Percentiles rank a stretch among this genome's conserved stretches.
These are phyloP conservation scores for Taenioides sp. DNA, from an alignment of 2,797 vertebrate genomes.

Conservation along the genomic window DNA sequence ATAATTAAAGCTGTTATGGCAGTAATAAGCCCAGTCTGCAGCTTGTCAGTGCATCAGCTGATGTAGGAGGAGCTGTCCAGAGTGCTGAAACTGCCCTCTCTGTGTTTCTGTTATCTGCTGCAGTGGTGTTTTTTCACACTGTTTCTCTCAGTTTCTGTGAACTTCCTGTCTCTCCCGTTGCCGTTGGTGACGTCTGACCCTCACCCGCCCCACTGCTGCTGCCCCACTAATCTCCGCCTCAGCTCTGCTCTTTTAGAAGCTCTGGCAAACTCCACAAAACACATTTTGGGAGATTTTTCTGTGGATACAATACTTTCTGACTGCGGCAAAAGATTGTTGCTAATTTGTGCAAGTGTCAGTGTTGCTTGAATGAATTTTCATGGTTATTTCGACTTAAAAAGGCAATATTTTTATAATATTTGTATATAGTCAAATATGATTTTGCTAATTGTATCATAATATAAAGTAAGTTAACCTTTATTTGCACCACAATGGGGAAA, in stretches of 20 bases:
- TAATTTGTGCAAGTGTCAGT: neutral
- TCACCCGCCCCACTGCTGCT: constrained; percentile 19
- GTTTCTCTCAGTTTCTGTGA: constrained; percentile 16
- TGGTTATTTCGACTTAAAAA: neutral
- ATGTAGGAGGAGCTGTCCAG: constrained; percentile 53
- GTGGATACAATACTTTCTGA: neutral
- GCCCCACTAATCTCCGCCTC: constrained; percentile 4
- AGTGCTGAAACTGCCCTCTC: constrained; percentile 58
- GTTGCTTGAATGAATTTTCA: neutral
- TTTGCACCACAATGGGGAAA: no score
- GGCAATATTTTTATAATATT: no score
- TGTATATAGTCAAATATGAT: no score
- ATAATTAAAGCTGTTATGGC: constrained; percentile 18
- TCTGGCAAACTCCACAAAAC: constrained; percentile 34
- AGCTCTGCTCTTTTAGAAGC: constrained; percentile 33
- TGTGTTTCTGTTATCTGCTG: constrained; percentile 25
- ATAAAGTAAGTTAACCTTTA: no score
- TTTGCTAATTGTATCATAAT: no score
- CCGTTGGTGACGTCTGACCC: constrained; percentile 33
- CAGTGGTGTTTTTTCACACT: constrained; percentile 15
- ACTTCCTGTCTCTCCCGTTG: constrained; percentile 12
- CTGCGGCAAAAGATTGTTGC: neutral
- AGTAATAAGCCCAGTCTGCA: constrained; percentile 34
- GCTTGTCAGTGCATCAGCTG: constrained; percentile 47
- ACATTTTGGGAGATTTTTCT: constrained; percentile 6